Evolutionary conservation across 1,140 invertebrate species (phyloP), one percentile per base, ranked within the genome.

Genomic region (Ostrea denselamellosa): DNA sequence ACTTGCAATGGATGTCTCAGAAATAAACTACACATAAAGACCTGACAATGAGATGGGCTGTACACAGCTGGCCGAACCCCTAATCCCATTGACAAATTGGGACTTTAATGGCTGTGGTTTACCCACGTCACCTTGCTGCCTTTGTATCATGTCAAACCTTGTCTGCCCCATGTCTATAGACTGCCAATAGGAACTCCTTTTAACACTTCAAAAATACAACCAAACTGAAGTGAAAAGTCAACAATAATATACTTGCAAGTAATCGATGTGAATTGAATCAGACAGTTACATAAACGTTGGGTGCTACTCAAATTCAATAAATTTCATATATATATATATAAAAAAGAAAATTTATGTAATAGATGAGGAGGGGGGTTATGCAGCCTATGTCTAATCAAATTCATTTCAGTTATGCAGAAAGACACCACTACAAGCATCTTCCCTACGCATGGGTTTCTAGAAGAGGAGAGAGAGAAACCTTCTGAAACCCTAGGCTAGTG

Each of bases 181-280:
- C 25, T 25, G 22, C 68, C 28, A 77, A 28, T 77, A 77, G 25
- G 68, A 77, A 77, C 68, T 77, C 68, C 25, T 77, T 25, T 77
- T 77, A 25, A 25, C 68, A 77, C 68, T 77, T 77, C 68, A 77
- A 77, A 77, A 77, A 77, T 77, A 77, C 68, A 77, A 34, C 68
- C 68, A 17, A 28, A 77, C 25, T 77, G 68, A 77, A 77, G 68
- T 77, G 68, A 77, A 77, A 77, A 77, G 68, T 77, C 68, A 77
- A 77, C 68, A 77, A 77, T 77, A 77, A 77, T 77, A 28, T 25
- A 77, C 68, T 77, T 34, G 28, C 25, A 77, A 25, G 8, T 77
- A 77, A 77, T 77, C 68, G 28, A 77, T 77, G 68, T 22, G 28
- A 77, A 77, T 77, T 77, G 28, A 77, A 77, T 9, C 25, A 12